These are phyloP conservation scores for Penaeus vannamei DNA, from an alignment of 1,140 invertebrate species.

Conservation along the genomic window DNA sequence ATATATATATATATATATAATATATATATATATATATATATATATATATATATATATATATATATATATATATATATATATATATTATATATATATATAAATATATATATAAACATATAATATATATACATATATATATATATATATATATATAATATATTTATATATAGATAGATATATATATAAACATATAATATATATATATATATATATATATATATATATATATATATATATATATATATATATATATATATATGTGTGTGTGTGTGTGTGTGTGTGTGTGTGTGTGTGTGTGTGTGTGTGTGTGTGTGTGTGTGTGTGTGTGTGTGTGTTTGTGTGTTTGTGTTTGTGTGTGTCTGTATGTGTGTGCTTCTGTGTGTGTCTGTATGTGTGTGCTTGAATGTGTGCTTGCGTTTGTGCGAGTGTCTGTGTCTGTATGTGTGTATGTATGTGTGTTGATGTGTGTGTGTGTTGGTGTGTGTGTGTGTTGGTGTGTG, in stretches of 20 bases:
- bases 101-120: no score
- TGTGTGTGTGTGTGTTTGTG: no score
- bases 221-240: constrained; percentile 33
- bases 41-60: constrained; percentile 35
- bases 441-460: constrained; percentile 35
- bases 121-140: constrained; percentile 16
- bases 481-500: not conserved
- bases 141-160: constrained; percentile 9
- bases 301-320: no score
- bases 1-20: constrained; percentile 31
- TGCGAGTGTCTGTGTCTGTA: not conserved
- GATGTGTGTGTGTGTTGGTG: not conserved
- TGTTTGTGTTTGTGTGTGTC: no score
- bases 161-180: no score
- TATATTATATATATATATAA: not conserved
- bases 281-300: no score
- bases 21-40: constrained; percentile 34
- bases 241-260: constrained; percentile 19
- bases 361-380: not conserved
- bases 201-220: constrained; percentile 9
- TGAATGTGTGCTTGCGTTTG: no score
- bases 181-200: no score
- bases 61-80: constrained; percentile 24
- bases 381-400: not conserved
- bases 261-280: not conserved